Conservation (phyloP, 2,113 vertebrate genomes). For the Trogon surrucura region DNA sequence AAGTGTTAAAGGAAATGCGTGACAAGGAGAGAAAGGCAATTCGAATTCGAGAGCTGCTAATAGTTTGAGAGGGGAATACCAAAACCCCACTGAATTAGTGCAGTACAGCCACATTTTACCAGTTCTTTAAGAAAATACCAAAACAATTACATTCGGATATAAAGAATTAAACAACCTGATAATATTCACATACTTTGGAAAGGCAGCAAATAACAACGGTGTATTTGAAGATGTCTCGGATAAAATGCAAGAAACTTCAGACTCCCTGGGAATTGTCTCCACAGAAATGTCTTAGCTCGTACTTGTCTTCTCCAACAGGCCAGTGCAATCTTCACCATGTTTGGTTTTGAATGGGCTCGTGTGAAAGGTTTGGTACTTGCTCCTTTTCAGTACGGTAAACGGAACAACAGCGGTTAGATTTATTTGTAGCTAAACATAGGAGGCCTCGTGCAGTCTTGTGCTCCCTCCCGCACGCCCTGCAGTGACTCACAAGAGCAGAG, state of each 20-base stretch:
- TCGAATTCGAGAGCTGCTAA: background rate
- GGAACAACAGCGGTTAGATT: background rate
- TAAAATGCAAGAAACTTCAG: background rate
- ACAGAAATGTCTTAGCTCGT: background rate
- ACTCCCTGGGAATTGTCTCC: background rate
- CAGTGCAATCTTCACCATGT: background rate
- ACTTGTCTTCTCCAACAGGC: background rate
- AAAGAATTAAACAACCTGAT: background rate
- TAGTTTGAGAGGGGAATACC: background rate
- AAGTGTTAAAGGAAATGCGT: background rate
- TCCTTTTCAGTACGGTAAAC: background rate
- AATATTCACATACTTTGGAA: background rate
- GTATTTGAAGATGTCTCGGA: background rate
- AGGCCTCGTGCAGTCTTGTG: background rate
- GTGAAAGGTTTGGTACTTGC: background rate
- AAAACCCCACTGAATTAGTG: background rate
- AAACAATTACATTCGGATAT: background rate
- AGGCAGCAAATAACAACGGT: background rate
- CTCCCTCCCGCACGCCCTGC: background rate
- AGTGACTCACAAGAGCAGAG: background rate
- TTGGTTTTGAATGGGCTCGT: background rate
- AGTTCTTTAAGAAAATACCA: background rate
- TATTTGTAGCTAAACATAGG: background rate
- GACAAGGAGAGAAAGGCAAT: background rate
- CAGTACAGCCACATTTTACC: background rate